Evolutionary conservation across 2,888 invertebrate genomes (phyloP), one percentile per base, ranked within the genome.

Genomic region (Cheilosia pagana): DNA sequence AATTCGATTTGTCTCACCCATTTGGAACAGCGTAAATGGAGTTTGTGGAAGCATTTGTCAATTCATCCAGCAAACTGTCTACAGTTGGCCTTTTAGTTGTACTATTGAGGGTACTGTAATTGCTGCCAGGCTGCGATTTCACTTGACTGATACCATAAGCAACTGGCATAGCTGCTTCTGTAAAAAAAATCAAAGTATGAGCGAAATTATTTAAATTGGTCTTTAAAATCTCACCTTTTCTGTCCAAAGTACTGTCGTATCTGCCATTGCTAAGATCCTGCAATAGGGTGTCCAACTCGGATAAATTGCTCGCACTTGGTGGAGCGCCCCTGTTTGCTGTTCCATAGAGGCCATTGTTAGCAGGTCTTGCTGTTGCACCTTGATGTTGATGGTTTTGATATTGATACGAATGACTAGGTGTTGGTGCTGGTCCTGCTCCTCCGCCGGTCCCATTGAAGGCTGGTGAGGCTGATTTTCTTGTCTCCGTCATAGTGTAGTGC

Each of bases 251-350:
- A 85, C 92, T 93, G 79, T 91, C 89, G 89, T 95, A 95, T 81
- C 94, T 93, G 0, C 96, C 96, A 90, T 95, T 96, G 93, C 98
- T 98, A 88, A 99, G 93, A 91, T 98, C 98, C 90, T 98, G 96
- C 74, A 99, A 93, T 67, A 99, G 93, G 16, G 96, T 96, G 92
- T 99, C 98, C 90, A 99, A 92, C 92, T 98, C 98, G 0, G 97
- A 96, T 55, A 98, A 93, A 92, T 98, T 97, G 88, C 95, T 96
- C 67, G 92, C 88, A 86, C 89, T 90, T 60, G 89, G 68, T 71
- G 87, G 86, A 41, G 50, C 43, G 28, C 50, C 55, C 21, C 79
- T 62, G 21, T 74, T 75, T 25, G 86, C 62, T 45, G 63, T 76
- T 14, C 83, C 85, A 62, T 85, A 85, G 7, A 79, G 68, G 10